phyloP scores from a whole-genome alignment of 2,113 vertebrate genomes.

The Rattus norvegicus region GRCr8 NC_086032.1:80397501-80398000 shows the following conservation, averaged over 20 bases:
- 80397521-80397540: background rate
- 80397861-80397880: background rate
- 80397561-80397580: background rate
- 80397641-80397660: background rate
- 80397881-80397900: background rate
- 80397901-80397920: background rate
- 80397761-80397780: no score
- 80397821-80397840: background rate
- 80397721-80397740: no score
- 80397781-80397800: background rate
- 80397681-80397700: no score
- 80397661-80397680: no score
- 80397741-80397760: no score
- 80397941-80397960: background rate
- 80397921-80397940: background rate
- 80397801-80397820: background rate
- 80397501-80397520: background rate
- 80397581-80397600: background rate
- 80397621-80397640: background rate
- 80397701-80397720: no score
- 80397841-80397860: background rate
- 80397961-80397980: fast-evolving
- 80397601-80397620: background rate
- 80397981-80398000: background rate
- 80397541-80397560: background rate